Percentiles rank a stretch among this genome's conserved stretches.
phyloP scores from a whole-genome alignment of 1,140 invertebrate genomes.

The Matsumurasca onukii region DNA sequence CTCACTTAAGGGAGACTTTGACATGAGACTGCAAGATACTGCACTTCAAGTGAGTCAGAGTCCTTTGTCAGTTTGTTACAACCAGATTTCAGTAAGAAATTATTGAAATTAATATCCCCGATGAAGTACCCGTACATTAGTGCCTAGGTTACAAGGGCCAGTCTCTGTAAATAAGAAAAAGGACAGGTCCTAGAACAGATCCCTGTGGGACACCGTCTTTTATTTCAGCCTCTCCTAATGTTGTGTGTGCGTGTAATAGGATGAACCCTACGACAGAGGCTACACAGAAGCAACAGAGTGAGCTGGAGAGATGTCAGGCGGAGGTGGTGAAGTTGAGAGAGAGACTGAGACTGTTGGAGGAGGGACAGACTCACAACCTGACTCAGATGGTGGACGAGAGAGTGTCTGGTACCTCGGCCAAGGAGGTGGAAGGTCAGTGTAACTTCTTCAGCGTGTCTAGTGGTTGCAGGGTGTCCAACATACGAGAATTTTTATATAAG shows the following conservation, averaged over 20 bases:
- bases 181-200: no score
- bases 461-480: no score
- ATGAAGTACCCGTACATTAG: no score
- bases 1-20: constrained; percentile 44
- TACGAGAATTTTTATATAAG: no score
- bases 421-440: constrained; percentile 50
- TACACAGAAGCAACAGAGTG: constrained; percentile 60
- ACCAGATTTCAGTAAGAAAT: no score
- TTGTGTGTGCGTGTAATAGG: constrained; percentile 53
- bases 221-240: no score
- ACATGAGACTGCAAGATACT: constrained; percentile 43
- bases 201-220: no score
- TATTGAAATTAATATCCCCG: no score
- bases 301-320: constrained; percentile 65
- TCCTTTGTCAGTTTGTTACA: no score
- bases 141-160: no score
- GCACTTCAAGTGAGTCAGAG: constrained; percentile 43
- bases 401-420: constrained; percentile 41
- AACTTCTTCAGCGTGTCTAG: no score
- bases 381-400: constrained; percentile 51
- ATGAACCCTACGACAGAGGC: constrained; percentile 76
- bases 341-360: constrained; percentile 57
- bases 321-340: constrained; percentile 65
- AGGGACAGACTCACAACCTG: constrained; percentile 58
- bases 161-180: no score